Evolutionary conservation across 2,113 vertebrate genomes (phyloP), one percentile per base, ranked within the genome.

Genomic region (Ammodytes marinus): DNA sequence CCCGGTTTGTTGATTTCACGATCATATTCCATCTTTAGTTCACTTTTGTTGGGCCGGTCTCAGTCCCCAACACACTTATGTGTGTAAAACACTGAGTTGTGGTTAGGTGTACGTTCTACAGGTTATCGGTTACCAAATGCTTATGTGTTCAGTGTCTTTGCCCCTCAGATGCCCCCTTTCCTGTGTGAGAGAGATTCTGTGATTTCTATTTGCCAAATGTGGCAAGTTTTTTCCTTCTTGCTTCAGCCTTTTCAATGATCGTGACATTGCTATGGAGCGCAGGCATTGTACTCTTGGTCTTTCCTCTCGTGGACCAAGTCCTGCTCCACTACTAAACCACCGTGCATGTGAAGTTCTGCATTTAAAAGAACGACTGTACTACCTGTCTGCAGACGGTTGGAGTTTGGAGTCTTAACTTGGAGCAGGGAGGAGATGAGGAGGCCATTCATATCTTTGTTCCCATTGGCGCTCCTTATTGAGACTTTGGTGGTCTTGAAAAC

Each of bases 181-280:
- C 60, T 77, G 82, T 79, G 75, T 59, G 82, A 84, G 83, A 83
- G 87, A 84, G 82, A 88, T 47, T 84, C 65, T 87, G 70, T 79
- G 74, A 82, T 74, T 86, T 85, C 55, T 27, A 67, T 85, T 78
- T 83, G 84, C 79, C 82, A 85, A 77, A 83, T 69, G 53, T 69
- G 80, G 80, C 82, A 68, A 80, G 74, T 78, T 85, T 46, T 39
- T 64, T 85, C 75, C 69, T 82, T 67, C 61, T 55, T 73, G 83
- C 84, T 88, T 79, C 73, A 69, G 27, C 89, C 86, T 92, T 94
- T 89, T 89, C 89, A 88, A 85, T 94, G 90, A 93, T 94, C 82
- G 74, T 90, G 93, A 90, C 88, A 74, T 86, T 86, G 86, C 87
- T 78, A 47, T 39, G 54, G 70, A 68, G 71, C 74, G 52, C 69